phyloP scores from a whole-genome alignment of 2,888 invertebrate genomes.

The Nomada fucata region DNA sequence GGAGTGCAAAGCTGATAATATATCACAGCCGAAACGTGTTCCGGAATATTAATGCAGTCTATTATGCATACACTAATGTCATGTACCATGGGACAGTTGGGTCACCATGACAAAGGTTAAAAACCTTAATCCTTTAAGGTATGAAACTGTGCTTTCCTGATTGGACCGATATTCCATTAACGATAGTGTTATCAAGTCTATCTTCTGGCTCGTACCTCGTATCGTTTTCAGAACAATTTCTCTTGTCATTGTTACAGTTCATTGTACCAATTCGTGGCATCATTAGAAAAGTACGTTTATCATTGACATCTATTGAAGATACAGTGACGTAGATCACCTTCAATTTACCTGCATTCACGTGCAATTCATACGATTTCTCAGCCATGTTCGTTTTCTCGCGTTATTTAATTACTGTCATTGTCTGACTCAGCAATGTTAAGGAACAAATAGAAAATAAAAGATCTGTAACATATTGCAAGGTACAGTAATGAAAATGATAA shows the following conservation, averaged over 20 bases:
- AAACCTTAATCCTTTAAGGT: neutral
- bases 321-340: neutral
- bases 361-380: no score
- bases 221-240: no score
- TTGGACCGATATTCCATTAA: neutral
- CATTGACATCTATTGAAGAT: no score
- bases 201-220: neutral
- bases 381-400: neutral
- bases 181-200: neutral
- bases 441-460: no score
- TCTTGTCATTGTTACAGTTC: no score
- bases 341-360: neutral
- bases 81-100: conserved; percentile 3
- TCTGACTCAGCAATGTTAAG: no score
- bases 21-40: conserved; percentile 66
- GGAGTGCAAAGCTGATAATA: conserved; percentile 71
- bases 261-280: no score
- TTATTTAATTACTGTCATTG: no score
- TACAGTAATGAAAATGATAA: no score
- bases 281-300: no score
- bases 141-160: neutral
- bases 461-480: no score
- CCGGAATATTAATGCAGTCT: conserved; percentile 69
- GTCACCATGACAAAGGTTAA: neutral
- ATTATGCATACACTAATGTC: conserved; percentile 52